Evolutionary conservation across 2,113 vertebrate genomes (phyloP).

Genomic region (Amphiprion ocellaris): DNA sequence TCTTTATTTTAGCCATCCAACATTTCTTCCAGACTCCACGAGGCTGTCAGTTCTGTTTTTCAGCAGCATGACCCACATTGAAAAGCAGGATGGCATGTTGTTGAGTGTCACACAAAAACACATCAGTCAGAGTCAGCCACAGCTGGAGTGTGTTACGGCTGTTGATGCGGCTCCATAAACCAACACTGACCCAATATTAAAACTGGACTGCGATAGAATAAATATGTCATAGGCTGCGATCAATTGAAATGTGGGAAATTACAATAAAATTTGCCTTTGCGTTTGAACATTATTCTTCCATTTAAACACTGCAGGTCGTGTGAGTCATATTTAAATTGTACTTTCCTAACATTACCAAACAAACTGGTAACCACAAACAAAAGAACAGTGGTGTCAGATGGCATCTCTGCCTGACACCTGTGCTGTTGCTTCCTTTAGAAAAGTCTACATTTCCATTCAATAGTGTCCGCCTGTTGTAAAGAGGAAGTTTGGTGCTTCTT

Average conservation of each 20-base stretch:
- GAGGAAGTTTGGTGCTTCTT: background rate
- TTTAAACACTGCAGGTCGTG: too few relatives aligned
- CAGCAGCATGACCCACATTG: constrained; percentile 28
- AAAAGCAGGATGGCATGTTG: constrained; percentile 20
- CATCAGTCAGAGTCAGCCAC: constrained; percentile 3
- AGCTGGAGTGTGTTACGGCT: constrained; percentile 11
- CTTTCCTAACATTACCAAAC: too few relatives aligned
- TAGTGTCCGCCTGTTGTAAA: background rate
- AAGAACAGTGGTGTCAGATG: background rate
- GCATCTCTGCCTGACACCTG: background rate
- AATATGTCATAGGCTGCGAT: background rate
- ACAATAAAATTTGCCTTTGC: too few relatives aligned
- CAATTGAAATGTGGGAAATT: background rate
- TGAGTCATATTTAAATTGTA: too few relatives aligned
- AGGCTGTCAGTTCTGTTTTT: constrained; percentile 36
- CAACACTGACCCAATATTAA: background rate
- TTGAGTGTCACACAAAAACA: constrained; percentile 7
- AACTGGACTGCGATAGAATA: background rate
- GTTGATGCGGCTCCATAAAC: constrained; percentile 10
- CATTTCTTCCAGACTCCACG: constrained; percentile 31
- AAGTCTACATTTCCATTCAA: background rate
- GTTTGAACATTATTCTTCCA: too few relatives aligned
- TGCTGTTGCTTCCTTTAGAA: background rate
- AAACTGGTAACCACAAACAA: background rate
- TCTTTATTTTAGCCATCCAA: constrained; percentile 40